Base-by-base conservation (phyloP, 2,888 invertebrate genomes). In the Protonemura montana region DNA sequence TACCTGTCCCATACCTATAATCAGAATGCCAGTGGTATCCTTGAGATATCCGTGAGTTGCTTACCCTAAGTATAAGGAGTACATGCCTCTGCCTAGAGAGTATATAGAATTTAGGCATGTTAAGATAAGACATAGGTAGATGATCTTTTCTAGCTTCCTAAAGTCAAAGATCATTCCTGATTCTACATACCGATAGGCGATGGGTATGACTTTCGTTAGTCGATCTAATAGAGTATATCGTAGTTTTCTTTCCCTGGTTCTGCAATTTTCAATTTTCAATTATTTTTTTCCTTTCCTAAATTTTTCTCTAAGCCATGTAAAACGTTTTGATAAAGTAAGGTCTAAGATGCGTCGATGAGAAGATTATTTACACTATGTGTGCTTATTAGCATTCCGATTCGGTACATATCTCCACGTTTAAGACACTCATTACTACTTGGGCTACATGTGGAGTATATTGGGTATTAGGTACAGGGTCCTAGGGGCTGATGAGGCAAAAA, bases 21-120 rank as follows among this genome's bases (percentile, higher is more conserved):
- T 59, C 59, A 59, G 59, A 59, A 59, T 59, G 59, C 59, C 59
- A 59, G 59, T 59, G 59, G 16, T 59, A 59, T 59, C 59, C 59
- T 59, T 59, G 59, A 59, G 59, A 59, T 59, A 21, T 59, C 21
- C 16, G 59, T 59, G 59, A 59, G 59, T 59, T 59, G 13, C 6
- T 59, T 59, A 59, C 59, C 59, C 59, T 35, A 10, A 10, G 59
- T 21, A 16, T 59, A 21, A 35, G 35, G 3, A 35, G 35, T 35
- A 35, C 35, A 6, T 35, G 10, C 35, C 35, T 35, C 35, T 35
- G 10, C 35, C 59, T 41, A 41, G 41, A 7, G 41, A 41, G 13
- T 5, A 41, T 41, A 41, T 41, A 41, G 13, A 13, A 59, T 21
- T 16, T 59, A 21, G 59, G 1, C 59, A 59, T 2, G 59, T 21